Evolutionary conservation across 2,888 invertebrate species (phyloP).

Genomic region (Ophion obscuratus): DNA sequence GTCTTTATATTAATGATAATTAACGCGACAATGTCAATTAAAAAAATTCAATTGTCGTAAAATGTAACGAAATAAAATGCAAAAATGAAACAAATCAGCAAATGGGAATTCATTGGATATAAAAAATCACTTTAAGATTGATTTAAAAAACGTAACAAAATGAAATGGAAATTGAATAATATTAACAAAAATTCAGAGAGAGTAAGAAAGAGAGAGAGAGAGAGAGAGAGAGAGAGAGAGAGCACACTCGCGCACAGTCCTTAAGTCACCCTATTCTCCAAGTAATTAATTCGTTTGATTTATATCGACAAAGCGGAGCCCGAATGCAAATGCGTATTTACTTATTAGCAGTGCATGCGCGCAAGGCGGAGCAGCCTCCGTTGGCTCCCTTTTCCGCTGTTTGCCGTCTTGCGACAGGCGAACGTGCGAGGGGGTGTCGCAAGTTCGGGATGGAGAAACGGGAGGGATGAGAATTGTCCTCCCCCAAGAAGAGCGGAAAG

Average conservation of each 20-base stretch:
- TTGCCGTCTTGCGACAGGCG: neutral
- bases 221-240: no score
- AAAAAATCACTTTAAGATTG: neutral
- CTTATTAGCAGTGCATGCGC: constrained; percentile 77
- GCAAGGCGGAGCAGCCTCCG: constrained; percentile 37
- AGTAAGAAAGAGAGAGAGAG: neutral
- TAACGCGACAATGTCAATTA: no score
- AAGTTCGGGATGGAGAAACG: constrained; percentile 29
- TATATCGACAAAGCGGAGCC: constrained; percentile 76
- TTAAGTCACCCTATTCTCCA: constrained; percentile 31
- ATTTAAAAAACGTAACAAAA: neutral
- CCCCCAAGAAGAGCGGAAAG: constrained; percentile 17
- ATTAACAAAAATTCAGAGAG: neutral
- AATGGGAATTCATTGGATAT: no score
- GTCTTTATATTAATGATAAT: no score
- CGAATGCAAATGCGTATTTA: constrained; percentile 81
- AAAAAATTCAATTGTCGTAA: no score
- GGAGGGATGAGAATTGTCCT: constrained; percentile 61
- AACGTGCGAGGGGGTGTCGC: constrained; percentile 18
- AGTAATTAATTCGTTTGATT: constrained; percentile 81
- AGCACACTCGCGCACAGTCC: constrained; percentile 2
- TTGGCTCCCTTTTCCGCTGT: constrained; percentile 54
- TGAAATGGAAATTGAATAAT: neutral
- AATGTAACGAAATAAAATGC: no score
- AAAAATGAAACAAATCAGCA: no score